Conservation (phyloP, 2,113 vertebrate species). For the Gulo gulo region DNA sequence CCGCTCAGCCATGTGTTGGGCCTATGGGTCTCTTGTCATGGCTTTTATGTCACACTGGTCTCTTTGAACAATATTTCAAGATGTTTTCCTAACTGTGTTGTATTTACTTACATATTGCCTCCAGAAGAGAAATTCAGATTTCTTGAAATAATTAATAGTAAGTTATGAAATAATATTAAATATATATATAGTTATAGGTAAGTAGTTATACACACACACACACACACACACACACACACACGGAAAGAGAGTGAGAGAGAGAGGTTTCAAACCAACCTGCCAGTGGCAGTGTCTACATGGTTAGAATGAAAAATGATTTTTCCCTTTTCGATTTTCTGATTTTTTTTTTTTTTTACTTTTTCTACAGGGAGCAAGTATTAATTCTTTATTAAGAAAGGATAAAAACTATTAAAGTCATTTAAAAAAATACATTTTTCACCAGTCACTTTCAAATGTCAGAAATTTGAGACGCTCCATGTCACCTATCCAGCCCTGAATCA, state of each 20-base stretch:
- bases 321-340: neutral
- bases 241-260: neutral
- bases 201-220: neutral
- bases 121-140: neutral
- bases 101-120: neutral
- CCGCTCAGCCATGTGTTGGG: neutral
- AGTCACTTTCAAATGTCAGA: neutral
- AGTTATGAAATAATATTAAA: conserved; percentile 12
- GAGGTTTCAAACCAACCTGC: neutral
- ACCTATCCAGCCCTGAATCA: neutral
- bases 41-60: neutral
- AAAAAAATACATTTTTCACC: neutral
- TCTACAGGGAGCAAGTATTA: neutral
- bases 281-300: neutral
- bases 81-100: neutral
- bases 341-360: neutral
- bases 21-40: neutral
- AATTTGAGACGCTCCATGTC: neutral
- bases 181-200: neutral
- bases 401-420: neutral
- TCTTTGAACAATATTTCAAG: neutral
- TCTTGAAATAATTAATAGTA: neutral
- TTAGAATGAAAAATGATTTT: neutral
- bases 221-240: neutral
- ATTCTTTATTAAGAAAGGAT: neutral